Percentiles rank a stretch among this genome's conserved stretches.
phyloP scores from a whole-genome alignment of 2,888 invertebrate genomes.

The Diplazon laetatorius region DNA sequence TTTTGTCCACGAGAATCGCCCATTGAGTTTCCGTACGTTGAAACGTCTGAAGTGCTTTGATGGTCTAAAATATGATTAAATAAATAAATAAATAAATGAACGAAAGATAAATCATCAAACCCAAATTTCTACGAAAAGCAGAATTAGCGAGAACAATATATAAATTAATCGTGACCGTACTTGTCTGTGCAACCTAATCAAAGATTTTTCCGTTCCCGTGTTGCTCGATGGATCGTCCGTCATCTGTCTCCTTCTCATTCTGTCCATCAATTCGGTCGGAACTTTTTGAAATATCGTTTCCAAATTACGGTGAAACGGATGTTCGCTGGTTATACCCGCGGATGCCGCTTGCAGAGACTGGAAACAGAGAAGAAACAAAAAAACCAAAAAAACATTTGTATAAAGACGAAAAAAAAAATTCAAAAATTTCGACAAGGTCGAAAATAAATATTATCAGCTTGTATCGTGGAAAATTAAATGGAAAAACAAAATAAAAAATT shows the following conservation, averaged over 20 bases:
- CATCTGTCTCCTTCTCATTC: slow-evolving; percentile 87
- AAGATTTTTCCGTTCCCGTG: slow-evolving; percentile 91
- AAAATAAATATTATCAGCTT: too few relatives aligned
- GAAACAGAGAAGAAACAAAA: too few relatives aligned
- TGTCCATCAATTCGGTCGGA: slow-evolving; percentile 90
- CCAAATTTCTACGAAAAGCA: slow-evolving; percentile 10
- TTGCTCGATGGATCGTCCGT: slow-evolving; percentile 86
- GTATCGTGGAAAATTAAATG: background rate
- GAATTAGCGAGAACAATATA: too few relatives aligned
- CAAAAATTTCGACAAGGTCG: background rate
- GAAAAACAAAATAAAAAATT: background rate
- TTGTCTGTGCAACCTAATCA: slow-evolving; percentile 95
- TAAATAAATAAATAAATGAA: too few relatives aligned
- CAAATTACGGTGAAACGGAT: slow-evolving; percentile 90
- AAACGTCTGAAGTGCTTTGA: slow-evolving; percentile 95
- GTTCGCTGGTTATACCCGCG: slow-evolving; percentile 89
- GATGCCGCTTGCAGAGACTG: slow-evolving; percentile 93
- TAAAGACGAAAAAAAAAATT: background rate
- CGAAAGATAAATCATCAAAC: too few relatives aligned
- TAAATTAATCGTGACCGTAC: slow-evolving; percentile 82
- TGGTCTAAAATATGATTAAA: slow-evolving; percentile 88
- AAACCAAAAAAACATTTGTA: too few relatives aligned
- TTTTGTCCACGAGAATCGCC: slow-evolving; percentile 91
- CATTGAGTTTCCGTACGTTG: slow-evolving; percentile 97
- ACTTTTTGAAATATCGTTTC: slow-evolving; percentile 96